Evolutionary conservation across 2,113 vertebrate species (phyloP), one percentile per base, ranked within the genome.

Genomic region (Oreocharis arfaki): DNA sequence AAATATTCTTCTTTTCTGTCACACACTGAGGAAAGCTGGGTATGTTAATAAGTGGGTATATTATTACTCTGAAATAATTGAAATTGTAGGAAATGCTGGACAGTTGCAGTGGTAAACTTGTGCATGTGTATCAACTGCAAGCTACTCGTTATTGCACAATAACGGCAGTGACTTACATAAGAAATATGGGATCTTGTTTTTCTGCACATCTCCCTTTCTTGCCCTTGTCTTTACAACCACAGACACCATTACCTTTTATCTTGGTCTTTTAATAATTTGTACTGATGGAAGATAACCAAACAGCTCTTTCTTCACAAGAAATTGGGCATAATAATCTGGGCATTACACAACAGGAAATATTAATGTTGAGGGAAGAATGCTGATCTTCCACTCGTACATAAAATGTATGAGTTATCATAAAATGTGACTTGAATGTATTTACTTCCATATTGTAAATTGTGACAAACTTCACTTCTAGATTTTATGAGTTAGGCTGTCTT

Each of bases 71-170:
- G 14, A 88, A 85, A 76, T 52, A 67, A 32, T 47, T 70, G 49
- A 65, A 93, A 79, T 28, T 7, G 15, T 44, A 80, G 44, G 22
- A 67, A 74, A 59, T 64, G 22, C 24, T 70, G 37, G n/a, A 39
- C 2, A 4, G 11, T 53, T 89, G 37, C 20, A 79, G 11, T 23
- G 23, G 32, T 46, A 57, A 87, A 63, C 7, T 87, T 2, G 0
- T 35, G 6, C 68, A 0, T 64, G 16, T 0, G 0, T 44, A 63
- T 10, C 0, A 0, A 50, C 37, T 64, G 32, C 1, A 16, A 56
- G 22, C 24, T 41, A 22, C 41, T 75, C 0, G 0, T 78, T 88
- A 50, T 49, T 73, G 63, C 55, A 47, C 47, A 90, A 60, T 55
- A 77, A 95, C 53, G 11, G 35, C 50, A 87, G 13, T 63, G 32